These are phyloP conservation scores for Drosophila neotestacea DNA, from an alignment of 2,888 invertebrate species.

Conservation along the genomic window DNA sequence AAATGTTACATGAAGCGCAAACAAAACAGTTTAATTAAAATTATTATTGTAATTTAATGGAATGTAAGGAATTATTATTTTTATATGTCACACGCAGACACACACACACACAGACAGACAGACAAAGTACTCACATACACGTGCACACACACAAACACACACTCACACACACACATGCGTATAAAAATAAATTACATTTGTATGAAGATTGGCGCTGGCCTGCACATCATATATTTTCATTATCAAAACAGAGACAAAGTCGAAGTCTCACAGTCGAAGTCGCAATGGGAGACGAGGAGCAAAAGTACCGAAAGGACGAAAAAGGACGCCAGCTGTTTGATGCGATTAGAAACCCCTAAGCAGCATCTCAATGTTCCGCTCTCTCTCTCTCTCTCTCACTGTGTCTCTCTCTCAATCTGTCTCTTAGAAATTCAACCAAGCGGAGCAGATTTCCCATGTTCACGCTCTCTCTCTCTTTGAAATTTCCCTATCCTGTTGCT, in stretches of 20 bases:
- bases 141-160: constrained; percentile 32
- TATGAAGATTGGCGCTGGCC: constrained; percentile 78
- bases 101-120: constrained; percentile 13
- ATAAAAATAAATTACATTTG: constrained; percentile 82
- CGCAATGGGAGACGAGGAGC: constrained; percentile 39
- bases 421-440: constrained; percentile 16
- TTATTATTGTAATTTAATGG: constrained; percentile 81
- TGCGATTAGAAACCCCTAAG: constrained; percentile 62
- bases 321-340: constrained; percentile 72
- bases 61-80: constrained; percentile 79
- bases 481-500: constrained; percentile 40
- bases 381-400: constrained; percentile 8
- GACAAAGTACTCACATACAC: constrained; percentile 30
- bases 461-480: constrained; percentile 31
- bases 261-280: constrained; percentile 34
- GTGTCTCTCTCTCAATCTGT: too few relatives aligned
- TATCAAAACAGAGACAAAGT: constrained; percentile 78
- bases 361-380: constrained; percentile 31
- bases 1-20: constrained; percentile 69
- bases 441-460: constrained; percentile 60
- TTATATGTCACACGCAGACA: constrained; percentile 52
- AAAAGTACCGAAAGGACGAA: constrained; percentile 53
- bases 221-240: constrained; percentile 82
- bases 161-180: constrained; percentile 39
- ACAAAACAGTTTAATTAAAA: constrained; percentile 79